Base-by-base conservation (phyloP, 2,797 vertebrate species). In the Hybognathus amarus region DNA sequence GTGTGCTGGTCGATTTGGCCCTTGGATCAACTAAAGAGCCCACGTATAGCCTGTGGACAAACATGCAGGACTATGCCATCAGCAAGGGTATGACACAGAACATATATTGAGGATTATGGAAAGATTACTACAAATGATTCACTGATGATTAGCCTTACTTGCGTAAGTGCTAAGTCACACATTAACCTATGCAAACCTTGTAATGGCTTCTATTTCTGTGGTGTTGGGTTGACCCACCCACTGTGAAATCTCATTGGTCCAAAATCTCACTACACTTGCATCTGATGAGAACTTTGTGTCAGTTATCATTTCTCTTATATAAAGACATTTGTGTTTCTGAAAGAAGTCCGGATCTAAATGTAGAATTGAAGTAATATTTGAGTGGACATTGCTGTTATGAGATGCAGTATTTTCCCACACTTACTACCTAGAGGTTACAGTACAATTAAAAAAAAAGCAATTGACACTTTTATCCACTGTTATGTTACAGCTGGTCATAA, bases 21-120 rank as follows among this genome's bases (percentile, higher is more conserved):
- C 93, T 99, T 91, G 96, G 97, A 30, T 97, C 96, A 80, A 96
- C 96, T 24, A 99, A 99, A 93, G 98, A 99, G 87, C 98, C 98
- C 20, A 94, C 96, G 40, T 95, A 96, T 89, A 98, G 96, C 89
- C 95, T 99, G 70, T 99, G 98, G 98, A 95, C 97, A 91, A 98
- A 96, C 89, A 97, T 99, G 97, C 97, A 97, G 87, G 98, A 99
- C 91, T 99, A 97, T 68, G 97, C 97, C 87, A 86, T 97, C 79
- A 98, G 97, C 93, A 99, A 98, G 97, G 98, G 98, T 88, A 84
- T 4, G 22, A 40, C 27, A 47, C 12, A 9, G n/a, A 52, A 45
- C 61, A 30, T 52, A 69, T 22, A 40, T 47, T 56, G n/a, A 36
- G 45, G 42, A 50, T n/a, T 67, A 30, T 79, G 56, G n/a, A 30